Percentiles rank a stretch among this genome's conserved stretches.
Conservation (phyloP, 2,113 vertebrate species). For the Nothocercus julius region DNA sequence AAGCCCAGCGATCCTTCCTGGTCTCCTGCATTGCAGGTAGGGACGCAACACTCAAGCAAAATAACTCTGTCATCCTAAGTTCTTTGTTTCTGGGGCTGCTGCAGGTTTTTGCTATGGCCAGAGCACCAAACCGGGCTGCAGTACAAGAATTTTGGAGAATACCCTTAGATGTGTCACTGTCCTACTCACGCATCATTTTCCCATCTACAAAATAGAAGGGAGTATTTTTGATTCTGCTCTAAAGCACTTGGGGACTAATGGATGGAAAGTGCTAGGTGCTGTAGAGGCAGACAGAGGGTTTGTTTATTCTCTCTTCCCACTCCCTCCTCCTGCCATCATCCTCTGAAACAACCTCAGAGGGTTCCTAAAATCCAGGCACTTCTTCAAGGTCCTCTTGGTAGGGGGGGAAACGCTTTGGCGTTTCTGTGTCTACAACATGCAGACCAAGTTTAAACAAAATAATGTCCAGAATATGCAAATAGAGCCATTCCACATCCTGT, state of each 20-base stretch:
- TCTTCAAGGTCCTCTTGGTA: not conserved
- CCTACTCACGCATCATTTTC: not conserved
- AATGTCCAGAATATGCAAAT: not conserved
- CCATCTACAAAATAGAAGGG: not conserved
- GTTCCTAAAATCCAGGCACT: not conserved
- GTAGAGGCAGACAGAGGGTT: not conserved
- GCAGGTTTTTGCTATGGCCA: not conserved
- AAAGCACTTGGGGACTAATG: not conserved
- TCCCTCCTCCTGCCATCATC: not conserved
- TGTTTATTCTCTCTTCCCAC: not conserved
- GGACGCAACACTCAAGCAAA: not conserved
- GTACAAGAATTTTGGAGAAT: not conserved
- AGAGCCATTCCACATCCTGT: not conserved
- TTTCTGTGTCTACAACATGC: not conserved
- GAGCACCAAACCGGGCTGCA: not conserved
- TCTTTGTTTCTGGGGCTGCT: not conserved
- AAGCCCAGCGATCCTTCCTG: not conserved
- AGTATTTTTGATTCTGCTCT: not conserved
- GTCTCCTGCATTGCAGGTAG: not conserved
- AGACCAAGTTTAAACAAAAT: conserved; percentile 21
- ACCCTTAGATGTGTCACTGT: too few relatives aligned
- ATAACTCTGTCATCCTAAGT: not conserved
- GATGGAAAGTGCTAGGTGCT: not conserved
- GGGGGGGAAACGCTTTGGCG: not conserved
- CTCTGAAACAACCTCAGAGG: not conserved